Evolutionary conservation across 2,113 vertebrate species (phyloP).

Genomic region (Anguilla japonica): DNA sequence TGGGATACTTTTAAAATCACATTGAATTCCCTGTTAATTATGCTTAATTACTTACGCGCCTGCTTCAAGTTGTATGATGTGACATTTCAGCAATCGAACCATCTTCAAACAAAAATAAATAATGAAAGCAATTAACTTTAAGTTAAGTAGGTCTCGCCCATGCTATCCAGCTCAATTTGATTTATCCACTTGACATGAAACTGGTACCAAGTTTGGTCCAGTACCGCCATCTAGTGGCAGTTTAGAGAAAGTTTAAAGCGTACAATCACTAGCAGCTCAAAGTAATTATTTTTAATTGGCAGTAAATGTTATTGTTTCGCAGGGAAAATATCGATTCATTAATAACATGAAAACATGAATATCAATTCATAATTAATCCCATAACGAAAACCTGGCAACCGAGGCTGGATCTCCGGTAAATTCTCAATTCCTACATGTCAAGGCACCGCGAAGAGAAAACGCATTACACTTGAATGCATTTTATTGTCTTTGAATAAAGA

Average conservation of each 20-base stretch:
- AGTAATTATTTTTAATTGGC: no score
- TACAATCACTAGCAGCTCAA: neutral
- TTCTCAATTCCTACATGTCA: no score
- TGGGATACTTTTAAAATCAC: neutral
- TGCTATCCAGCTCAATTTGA: neutral
- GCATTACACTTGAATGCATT: no score
- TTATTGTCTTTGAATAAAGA: no score
- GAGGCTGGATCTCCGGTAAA: no score
- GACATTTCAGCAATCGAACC: neutral
- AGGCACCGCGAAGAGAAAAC: no score
- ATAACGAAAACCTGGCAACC: no score
- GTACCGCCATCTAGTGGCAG: neutral
- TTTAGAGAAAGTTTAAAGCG: neutral
- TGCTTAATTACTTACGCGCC: no score
- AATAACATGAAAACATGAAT: no score
- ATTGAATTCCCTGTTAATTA: neutral
- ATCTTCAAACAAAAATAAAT: neutral
- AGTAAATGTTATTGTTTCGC: no score
- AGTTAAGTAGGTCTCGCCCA: neutral
- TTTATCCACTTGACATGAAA: neutral
- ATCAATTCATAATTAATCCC: no score
- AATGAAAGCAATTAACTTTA: neutral
- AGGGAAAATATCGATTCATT: no score
- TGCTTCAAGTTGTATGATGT: neutral
- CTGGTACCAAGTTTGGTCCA: neutral